Evolutionary conservation across 2,797 vertebrate genomes (phyloP).

Genomic region (Alca torda): DNA sequence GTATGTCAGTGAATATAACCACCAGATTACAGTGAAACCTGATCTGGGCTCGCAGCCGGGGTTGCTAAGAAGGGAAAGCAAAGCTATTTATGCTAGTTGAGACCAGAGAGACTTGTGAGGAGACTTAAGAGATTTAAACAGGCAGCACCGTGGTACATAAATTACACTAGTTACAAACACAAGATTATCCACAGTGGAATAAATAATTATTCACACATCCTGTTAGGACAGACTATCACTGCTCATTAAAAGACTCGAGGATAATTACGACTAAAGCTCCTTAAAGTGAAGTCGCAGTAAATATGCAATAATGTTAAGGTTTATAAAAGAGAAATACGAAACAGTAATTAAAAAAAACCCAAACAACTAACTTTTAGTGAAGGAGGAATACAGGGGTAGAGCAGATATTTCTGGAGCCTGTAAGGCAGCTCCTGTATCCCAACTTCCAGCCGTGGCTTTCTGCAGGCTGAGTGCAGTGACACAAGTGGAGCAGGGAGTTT

Average conservation of each 20-base stretch:
- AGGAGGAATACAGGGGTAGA: not conserved
- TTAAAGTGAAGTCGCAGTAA: not conserved
- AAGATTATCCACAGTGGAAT: constrained; percentile 47
- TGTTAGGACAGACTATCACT: constrained; percentile 46
- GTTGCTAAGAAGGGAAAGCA: not conserved
- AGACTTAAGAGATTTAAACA: constrained; percentile 49
- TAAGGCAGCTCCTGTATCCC: not conserved
- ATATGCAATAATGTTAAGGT: not conserved
- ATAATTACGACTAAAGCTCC: constrained; percentile 13
- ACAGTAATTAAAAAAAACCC: not conserved
- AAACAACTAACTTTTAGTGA: not conserved
- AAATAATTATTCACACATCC: constrained; percentile 64
- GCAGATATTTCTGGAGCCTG: not conserved
- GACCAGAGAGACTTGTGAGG: constrained; percentile 22
- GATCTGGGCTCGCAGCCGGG: not conserved
- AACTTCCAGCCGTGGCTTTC: constrained; percentile 13
- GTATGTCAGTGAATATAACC: not conserved
- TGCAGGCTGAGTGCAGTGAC: not conserved
- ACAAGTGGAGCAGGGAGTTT: constrained; percentile 45
- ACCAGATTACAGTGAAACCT: not conserved
- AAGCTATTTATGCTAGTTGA: constrained; percentile 19
- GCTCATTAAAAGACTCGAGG: constrained; percentile 9
- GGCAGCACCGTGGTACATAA: constrained; percentile 14
- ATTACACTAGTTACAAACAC: constrained; percentile 51
- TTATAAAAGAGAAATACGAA: not conserved